These are phyloP conservation scores for Ecdyonurus torrentis DNA, from an alignment of 2,888 invertebrate genomes.

Conservation along the genomic window DNA sequence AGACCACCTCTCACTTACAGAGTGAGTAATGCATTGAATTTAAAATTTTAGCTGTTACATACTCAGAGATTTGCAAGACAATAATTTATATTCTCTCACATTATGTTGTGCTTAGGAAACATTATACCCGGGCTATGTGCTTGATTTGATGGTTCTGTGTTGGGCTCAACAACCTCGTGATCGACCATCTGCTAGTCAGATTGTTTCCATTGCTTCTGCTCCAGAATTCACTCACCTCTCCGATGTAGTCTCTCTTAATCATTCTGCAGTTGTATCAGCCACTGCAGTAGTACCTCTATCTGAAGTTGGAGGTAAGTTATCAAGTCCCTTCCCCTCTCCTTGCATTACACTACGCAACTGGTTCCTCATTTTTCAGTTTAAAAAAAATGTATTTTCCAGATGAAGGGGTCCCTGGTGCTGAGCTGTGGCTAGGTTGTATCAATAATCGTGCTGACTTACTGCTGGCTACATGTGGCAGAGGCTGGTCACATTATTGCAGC, in stretches of 20 bases:
- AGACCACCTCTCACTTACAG: slow-evolving; percentile 74
- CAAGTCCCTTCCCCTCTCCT: too few species aligned
- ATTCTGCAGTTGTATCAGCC: slow-evolving; percentile 45
- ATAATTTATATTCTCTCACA: slow-evolving; percentile 1
- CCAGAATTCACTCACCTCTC: slow-evolving; percentile 84
- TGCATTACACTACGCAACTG: too few species aligned
- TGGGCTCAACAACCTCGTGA: slow-evolving; percentile 70
- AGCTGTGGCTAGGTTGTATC: slow-evolving; percentile 58
- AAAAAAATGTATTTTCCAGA: slow-evolving; percentile 25
- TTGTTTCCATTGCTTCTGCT: slow-evolving; percentile 78
- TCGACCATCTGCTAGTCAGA: slow-evolving; percentile 86
- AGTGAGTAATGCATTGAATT: too few species aligned
- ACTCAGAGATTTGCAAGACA: not conserved
- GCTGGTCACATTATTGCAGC: slow-evolving; percentile 43
- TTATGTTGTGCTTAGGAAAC: slow-evolving; percentile 40
- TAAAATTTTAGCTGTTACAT: too few species aligned
- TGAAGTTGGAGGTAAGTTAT: slow-evolving; percentile 22
- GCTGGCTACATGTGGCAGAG: slow-evolving; percentile 29
- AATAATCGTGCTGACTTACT: slow-evolving; percentile 47
- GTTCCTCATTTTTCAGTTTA: too few species aligned
- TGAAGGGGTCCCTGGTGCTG: slow-evolving; percentile 35
- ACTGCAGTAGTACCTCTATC: slow-evolving; percentile 35
- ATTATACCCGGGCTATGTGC: slow-evolving; percentile 67
- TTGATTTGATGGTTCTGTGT: slow-evolving; percentile 91
- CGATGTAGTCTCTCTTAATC: slow-evolving; percentile 58